Evolutionary conservation across 2,888 invertebrate species (phyloP).

Genomic region (Syrphus vitripennis): DNA sequence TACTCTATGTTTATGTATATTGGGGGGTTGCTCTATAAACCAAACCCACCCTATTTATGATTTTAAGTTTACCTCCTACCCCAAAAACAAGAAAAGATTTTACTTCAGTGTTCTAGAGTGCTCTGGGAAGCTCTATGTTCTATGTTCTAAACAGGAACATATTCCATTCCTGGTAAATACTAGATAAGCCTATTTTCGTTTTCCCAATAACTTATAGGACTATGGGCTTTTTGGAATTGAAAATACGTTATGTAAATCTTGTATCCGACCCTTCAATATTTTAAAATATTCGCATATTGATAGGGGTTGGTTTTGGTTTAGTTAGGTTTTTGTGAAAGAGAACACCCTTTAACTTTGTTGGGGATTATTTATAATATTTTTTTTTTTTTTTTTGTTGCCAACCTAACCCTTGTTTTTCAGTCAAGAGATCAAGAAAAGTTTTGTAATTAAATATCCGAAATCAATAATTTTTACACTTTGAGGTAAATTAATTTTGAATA

Average conservation of each 20-base stretch:
- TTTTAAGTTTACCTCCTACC: not conserved
- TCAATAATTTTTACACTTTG: conserved; percentile 42
- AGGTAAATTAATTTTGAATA: conserved; percentile 5
- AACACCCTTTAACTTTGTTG: conserved; percentile 21
- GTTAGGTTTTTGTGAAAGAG: not conserved
- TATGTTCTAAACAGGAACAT: conserved; percentile 28
- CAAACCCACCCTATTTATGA: not conserved
- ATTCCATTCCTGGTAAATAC: conserved; percentile 60
- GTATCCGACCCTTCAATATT: conserved; percentile 38
- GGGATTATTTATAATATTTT: not conserved
- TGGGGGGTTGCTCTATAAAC: not conserved
- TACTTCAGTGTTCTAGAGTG: not conserved
- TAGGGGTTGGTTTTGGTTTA: not conserved
- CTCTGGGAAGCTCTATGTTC: not conserved
- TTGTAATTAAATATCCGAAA: conserved; percentile 51
- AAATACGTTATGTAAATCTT: conserved; percentile 62
- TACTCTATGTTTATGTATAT: not conserved
- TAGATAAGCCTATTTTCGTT: conserved; percentile 62
- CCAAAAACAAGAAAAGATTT: not conserved
- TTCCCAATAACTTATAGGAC: conserved; percentile 56
- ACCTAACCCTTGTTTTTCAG: conserved; percentile 29
- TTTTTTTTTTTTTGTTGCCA: not conserved
- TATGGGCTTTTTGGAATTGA: conserved; percentile 47
- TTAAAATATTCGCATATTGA: conserved; percentile 30
- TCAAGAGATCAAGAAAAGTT: conserved; percentile 42